phyloP scores from a whole-genome alignment of 2,113 vertebrate genomes.

The Ceyx margarethae region DNA sequence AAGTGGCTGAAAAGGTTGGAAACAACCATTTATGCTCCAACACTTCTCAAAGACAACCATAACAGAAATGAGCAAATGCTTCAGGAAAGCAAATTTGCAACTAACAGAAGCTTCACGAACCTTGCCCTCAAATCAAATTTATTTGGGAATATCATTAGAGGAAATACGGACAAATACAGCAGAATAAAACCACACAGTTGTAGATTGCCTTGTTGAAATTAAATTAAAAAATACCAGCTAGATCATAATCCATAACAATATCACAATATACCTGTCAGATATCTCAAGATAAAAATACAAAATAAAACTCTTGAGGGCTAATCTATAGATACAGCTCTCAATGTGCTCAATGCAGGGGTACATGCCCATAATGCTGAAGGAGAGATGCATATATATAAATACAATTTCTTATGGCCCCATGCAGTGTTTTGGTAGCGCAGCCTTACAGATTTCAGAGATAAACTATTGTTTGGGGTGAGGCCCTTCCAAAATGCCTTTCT shows the following conservation, averaged over 20 bases:
- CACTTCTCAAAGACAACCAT: not conserved
- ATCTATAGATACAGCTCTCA: conserved; percentile 2
- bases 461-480: not conserved
- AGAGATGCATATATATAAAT: conserved; percentile 37
- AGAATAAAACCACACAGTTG: conserved; percentile 66
- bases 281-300: conserved; percentile 56
- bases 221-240: conserved; percentile 66
- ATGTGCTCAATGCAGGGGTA: conserved; percentile 18
- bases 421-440: conserved; percentile 27
- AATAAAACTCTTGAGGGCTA: conserved; percentile 33
- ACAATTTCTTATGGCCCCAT: conserved; percentile 25
- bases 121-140: conserved; percentile 73
- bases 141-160: conserved; percentile 73
- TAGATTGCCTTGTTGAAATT: conserved; percentile 56
- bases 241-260: conserved; percentile 59
- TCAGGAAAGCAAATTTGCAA: conserved; percentile 23
- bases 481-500: not conserved
- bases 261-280: conserved; percentile 37
- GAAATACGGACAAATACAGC: conserved; percentile 73
- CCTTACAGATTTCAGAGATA: not conserved
- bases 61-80: not conserved
- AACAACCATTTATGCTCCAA: not conserved
- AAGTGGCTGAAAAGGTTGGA: not conserved
- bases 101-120: conserved; percentile 42
- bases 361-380: conserved; percentile 39